Conservation (phyloP, 2,113 vertebrate species). For the Cichladusa arquata region DNA sequence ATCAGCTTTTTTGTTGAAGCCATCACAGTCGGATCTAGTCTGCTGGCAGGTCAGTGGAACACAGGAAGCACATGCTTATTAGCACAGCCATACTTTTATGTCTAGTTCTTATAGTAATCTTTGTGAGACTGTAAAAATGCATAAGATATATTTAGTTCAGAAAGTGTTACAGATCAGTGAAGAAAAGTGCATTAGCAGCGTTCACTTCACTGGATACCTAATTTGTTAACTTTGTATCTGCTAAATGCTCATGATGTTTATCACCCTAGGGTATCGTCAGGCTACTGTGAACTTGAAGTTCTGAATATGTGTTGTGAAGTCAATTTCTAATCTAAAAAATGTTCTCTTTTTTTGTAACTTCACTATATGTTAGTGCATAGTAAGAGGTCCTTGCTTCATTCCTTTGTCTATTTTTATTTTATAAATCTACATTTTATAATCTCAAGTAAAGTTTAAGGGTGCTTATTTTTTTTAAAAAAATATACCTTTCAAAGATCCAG, state of each 20-base stretch:
- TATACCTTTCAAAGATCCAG: not conserved
- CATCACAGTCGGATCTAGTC: not conserved
- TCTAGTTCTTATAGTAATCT: not conserved
- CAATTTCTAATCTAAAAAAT: not conserved
- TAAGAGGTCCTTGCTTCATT: not conserved
- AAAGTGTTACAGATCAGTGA: not conserved
- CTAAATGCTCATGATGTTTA: not conserved
- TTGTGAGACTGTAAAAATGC: not conserved
- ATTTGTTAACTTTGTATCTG: not conserved
- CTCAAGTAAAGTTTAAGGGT: not conserved
- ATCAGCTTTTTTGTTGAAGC: not conserved
- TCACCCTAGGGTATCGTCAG: not conserved
- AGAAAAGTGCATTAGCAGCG: not conserved
- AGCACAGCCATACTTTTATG: not conserved
- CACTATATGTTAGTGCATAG: not conserved
- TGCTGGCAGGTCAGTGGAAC: not conserved
- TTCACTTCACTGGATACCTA: not conserved
- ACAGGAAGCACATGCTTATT: not conserved
- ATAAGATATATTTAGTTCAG: not conserved
- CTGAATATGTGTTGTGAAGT: not conserved
- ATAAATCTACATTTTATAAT: not conserved
- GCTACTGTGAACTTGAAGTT: not conserved
- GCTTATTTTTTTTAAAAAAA: not conserved
- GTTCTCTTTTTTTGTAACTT: not conserved
- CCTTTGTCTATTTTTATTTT: not conserved